Percentiles rank a stretch among this genome's conserved stretches.
These are phyloP conservation scores for Ailurus styani DNA, from an alignment of 2,113 vertebrate genomes.

Conservation along the genomic window DNA sequence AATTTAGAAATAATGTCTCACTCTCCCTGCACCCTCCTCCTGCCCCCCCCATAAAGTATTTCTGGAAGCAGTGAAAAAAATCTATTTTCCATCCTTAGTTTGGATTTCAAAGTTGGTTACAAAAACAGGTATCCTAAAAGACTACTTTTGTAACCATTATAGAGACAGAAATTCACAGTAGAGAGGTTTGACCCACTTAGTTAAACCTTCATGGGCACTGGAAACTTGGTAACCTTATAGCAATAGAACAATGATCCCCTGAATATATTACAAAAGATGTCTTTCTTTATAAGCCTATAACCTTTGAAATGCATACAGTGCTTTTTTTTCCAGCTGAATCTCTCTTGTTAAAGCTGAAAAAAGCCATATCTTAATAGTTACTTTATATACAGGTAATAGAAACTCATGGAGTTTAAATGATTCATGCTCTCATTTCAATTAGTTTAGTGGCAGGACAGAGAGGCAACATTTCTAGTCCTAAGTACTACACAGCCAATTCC, in stretches of 20 bases:
- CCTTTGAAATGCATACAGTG: slow-evolving; percentile 53
- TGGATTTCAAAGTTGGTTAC: slow-evolving; percentile 71
- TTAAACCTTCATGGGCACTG: slow-evolving; percentile 31
- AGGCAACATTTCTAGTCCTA: not conserved
- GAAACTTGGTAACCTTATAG: slow-evolving; percentile 46
- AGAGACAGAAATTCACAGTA: slow-evolving; percentile 67
- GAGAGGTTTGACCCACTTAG: slow-evolving; percentile 74
- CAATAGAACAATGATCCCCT: slow-evolving; percentile 55
- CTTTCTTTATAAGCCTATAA: slow-evolving; percentile 28
- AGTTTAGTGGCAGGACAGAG: not conserved
- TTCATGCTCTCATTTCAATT: not conserved
- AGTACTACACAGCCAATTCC: not conserved
- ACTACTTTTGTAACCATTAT: slow-evolving; percentile 33
- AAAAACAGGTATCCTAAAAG: slow-evolving; percentile 64
- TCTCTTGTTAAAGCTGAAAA: slow-evolving; percentile 18
- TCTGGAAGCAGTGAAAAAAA: slow-evolving; percentile 20
- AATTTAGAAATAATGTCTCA: slow-evolving; percentile 20
- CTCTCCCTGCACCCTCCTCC: not conserved
- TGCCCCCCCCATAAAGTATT: slow-evolving; percentile 38
- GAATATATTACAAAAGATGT: slow-evolving; percentile 59
- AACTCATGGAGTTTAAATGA: not conserved
- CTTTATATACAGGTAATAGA: slow-evolving; percentile 7
- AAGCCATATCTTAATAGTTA: not conserved
- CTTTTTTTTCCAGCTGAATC: slow-evolving; percentile 34
- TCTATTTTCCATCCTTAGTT: slow-evolving; percentile 52